Percentiles rank a stretch among this genome's conserved stretches.
Evolutionary conservation across 2,888 invertebrate genomes (phyloP).

Genomic region (Nowickia ferox): DNA sequence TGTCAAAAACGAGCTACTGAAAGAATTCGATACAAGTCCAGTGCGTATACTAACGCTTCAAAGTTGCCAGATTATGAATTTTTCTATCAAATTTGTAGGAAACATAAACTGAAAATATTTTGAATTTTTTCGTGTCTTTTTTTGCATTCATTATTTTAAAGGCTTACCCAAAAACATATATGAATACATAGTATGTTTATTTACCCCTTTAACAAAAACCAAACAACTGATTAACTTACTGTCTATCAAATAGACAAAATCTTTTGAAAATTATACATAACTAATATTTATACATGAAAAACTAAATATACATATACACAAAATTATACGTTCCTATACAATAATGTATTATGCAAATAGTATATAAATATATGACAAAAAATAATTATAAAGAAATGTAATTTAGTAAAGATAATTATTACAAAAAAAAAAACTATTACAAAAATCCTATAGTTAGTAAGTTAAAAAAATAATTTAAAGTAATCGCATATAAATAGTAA

Average conservation of each 20-base stretch:
- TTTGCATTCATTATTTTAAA: neutral
- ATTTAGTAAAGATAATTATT: slow-evolving; percentile 63
- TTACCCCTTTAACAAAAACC: slow-evolving; percentile 44
- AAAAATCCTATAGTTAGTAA: slow-evolving; percentile 66
- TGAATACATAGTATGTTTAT: slow-evolving; percentile 9
- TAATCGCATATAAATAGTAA: slow-evolving; percentile 63
- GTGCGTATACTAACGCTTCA: too few relatives aligned
- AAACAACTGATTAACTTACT: slow-evolving; percentile 54
- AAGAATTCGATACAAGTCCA: too few relatives aligned
- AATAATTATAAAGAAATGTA: slow-evolving; percentile 53
- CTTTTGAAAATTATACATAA: slow-evolving; percentile 67
- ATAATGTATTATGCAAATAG: slow-evolving; percentile 73
- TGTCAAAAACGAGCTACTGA: too few relatives aligned
- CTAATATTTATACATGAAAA: slow-evolving; percentile 55
- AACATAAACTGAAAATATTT: too few relatives aligned
- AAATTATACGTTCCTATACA: slow-evolving; percentile 80
- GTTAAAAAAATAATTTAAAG: slow-evolving; percentile 46
- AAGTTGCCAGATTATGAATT: too few relatives aligned
- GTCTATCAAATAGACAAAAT: slow-evolving; percentile 73
- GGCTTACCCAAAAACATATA: neutral
- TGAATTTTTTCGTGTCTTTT: neutral
- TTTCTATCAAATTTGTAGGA: too few relatives aligned
- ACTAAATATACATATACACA: slow-evolving; percentile 67
- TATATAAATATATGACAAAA: slow-evolving; percentile 45
- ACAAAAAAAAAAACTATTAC: slow-evolving; percentile 49